Conservation (phyloP, 2,888 invertebrate genomes). For the Heliconius ethilla region DNA sequence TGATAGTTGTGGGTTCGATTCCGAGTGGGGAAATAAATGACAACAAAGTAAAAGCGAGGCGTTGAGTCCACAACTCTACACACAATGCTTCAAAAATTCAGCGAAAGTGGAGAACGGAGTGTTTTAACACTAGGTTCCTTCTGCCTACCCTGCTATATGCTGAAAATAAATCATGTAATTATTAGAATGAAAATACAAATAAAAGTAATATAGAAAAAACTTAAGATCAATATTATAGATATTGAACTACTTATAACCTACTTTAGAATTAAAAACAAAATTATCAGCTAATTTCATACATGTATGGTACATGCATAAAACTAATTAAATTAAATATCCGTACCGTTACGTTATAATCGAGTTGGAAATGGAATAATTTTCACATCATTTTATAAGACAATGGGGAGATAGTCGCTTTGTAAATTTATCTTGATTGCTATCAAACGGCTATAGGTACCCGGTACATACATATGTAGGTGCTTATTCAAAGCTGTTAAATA, state of each 20-base stretch:
- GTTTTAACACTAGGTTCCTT: too few species aligned
- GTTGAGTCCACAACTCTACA: too few species aligned
- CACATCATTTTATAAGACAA: constrained; percentile 72
- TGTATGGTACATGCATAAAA: not conserved
- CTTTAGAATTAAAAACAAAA: not conserved
- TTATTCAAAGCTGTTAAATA: constrained; percentile 33
- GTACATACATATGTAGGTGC: too few species aligned
- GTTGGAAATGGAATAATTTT: constrained; percentile 67
- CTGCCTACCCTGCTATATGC: too few species aligned
- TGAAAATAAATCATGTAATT: too few species aligned
- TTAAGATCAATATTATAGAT: not conserved
- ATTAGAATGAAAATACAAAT: too few species aligned
- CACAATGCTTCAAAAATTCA: too few species aligned
- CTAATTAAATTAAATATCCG: constrained; percentile 71
- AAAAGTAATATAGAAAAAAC: not conserved
- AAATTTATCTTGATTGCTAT: constrained; percentile 64
- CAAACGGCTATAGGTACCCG: constrained; percentile 62
- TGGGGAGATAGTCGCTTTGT: constrained; percentile 72
- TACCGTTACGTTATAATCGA: constrained; percentile 66
- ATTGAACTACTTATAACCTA: not conserved
- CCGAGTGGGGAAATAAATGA: too few species aligned
- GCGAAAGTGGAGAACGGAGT: too few species aligned
- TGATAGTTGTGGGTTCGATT: too few species aligned
- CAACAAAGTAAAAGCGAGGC: too few species aligned
- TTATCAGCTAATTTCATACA: constrained; percentile 1